phyloP scores from a whole-genome alignment of 2,888 invertebrate species.

The Scaptomyza reducta region DNA sequence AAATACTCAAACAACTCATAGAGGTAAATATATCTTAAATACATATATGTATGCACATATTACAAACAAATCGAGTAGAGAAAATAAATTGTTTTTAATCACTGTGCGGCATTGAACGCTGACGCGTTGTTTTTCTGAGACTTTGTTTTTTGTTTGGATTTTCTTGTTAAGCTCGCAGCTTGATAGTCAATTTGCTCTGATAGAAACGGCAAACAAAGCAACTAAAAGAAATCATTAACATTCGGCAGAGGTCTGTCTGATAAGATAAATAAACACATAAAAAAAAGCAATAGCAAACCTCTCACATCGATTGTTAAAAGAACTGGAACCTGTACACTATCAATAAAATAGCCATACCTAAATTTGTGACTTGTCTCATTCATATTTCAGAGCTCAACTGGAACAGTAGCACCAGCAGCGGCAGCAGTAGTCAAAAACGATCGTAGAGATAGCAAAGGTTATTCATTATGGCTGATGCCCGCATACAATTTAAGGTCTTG shows the following conservation, averaged over 20 bases:
- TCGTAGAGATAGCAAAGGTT: background rate
- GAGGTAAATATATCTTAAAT: background rate
- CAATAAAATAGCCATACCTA: constrained; percentile 3
- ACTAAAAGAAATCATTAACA: constrained; percentile 25
- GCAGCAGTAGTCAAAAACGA: constrained; percentile 12
- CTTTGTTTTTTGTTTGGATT: constrained; percentile 21
- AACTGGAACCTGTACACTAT: constrained; percentile 24
- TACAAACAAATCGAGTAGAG: background rate
- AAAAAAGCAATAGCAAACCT: constrained; percentile 1
- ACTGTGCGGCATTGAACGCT: constrained; percentile 36
- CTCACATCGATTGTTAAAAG: constrained; percentile 16
- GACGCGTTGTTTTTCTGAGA: constrained; percentile 30
- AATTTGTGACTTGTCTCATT: constrained; percentile 39
- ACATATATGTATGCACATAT: background rate
- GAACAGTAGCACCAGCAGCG: constrained; percentile 17
- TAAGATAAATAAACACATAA: constrained; percentile 50
- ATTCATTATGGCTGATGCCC: constrained; percentile 46
- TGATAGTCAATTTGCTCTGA: constrained; percentile 49
- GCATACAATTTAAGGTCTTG: constrained; percentile 79
- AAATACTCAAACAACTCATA: background rate
- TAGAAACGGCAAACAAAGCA: constrained; percentile 43
- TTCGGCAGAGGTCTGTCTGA: constrained; percentile 38
- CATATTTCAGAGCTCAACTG: constrained; percentile 43
- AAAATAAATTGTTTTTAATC: background rate
- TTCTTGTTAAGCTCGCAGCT: constrained; percentile 16